Evolutionary conservation across 2,797 vertebrate species (phyloP).

Genomic region (Mus minutoides): DNA sequence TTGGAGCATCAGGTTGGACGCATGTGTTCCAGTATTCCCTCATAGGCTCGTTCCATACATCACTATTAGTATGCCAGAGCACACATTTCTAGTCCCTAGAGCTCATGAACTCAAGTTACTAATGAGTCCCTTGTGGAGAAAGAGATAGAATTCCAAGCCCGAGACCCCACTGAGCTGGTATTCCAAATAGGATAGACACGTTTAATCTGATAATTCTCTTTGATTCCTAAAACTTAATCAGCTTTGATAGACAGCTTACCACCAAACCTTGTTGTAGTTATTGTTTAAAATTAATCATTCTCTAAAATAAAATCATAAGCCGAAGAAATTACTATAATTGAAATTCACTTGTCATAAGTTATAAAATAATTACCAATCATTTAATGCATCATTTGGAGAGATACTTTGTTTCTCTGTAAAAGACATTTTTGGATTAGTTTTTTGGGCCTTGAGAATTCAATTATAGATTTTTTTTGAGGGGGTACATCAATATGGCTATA

Average conservation of each 20-base stretch:
- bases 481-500: background rate
- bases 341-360: background rate
- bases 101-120: constrained; percentile 7
- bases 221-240: constrained; percentile 8
- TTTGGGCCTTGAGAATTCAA: constrained; percentile 31
- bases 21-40: background rate
- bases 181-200: background rate
- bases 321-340: background rate
- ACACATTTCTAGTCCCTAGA: background rate
- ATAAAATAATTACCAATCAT: constrained; percentile 20
- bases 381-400: background rate
- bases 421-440: constrained; percentile 18
- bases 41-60: background rate
- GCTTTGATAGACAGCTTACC: constrained; percentile 6
- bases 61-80: background rate
- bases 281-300: constrained; percentile 39
- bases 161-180: background rate
- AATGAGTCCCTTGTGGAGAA: background rate
- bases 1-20: background rate
- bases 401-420: background rate
- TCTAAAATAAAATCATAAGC: background rate
- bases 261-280: background rate
- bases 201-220: background rate
- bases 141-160: background rate
- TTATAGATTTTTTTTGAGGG: background rate